Percentiles rank a stretch among this genome's conserved stretches.
phyloP scores from a whole-genome alignment of 2,888 invertebrate genomes.

The Dryobotodes eremita region DNA sequence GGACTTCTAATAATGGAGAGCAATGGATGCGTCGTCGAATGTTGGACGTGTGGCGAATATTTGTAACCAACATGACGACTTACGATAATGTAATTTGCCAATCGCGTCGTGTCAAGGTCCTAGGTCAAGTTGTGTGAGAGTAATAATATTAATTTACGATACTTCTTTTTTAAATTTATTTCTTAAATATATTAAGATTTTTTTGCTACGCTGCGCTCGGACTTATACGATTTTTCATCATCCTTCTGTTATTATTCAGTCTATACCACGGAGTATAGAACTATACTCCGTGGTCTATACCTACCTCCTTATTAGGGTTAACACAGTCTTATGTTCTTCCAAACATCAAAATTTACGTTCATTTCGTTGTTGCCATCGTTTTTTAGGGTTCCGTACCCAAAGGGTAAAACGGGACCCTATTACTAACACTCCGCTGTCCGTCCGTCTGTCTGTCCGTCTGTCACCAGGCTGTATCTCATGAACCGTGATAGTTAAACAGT shows the following conservation, averaged over 20 bases:
- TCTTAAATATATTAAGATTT: too few relatives aligned
- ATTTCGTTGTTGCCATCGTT: neutral
- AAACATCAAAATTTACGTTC: neutral
- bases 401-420: too few relatives aligned
- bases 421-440: too few relatives aligned
- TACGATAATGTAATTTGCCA: conserved; percentile 42
- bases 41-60: conserved; percentile 20
- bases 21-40: conserved; percentile 10
- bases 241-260: neutral
- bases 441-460: too few relatives aligned
- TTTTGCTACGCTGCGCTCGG: neutral
- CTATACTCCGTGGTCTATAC: too few relatives aligned
- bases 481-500: too few relatives aligned
- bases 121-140: conserved; percentile 18
- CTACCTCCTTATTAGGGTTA: neutral
- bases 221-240: neutral
- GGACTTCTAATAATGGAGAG: neutral
- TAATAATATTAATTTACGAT: neutral
- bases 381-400: too few relatives aligned
- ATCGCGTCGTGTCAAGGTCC: conserved; percentile 52
- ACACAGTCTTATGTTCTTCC: neutral
- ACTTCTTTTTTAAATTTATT: neutral
- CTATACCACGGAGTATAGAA: too few relatives aligned
- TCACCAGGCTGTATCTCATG: too few relatives aligned
- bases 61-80: conserved; percentile 11